Conservation (phyloP, 2,113 vertebrate species). For the Tenebrosternarchus preto region DNA sequence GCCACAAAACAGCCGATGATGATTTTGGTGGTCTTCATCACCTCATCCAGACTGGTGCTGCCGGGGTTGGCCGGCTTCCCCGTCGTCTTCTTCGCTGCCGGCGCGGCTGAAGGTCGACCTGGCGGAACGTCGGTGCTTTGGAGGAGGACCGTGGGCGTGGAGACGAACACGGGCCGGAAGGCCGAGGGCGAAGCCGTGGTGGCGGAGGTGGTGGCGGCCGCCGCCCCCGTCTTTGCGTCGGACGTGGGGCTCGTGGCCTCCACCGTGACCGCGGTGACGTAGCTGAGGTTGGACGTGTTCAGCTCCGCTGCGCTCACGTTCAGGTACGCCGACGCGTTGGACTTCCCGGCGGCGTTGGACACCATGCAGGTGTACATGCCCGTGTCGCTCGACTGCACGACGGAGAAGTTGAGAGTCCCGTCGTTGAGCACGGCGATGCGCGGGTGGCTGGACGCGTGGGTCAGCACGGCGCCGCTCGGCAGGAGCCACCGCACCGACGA, state of each 20-base stretch:
- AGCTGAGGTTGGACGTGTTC: conserved; percentile 96
- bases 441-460: conserved; percentile 89
- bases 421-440: conserved; percentile 91
- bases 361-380: conserved; percentile 98
- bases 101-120: conserved; percentile 72
- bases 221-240: conserved; percentile 83
- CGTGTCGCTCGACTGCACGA: conserved; percentile 86
- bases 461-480: conserved; percentile 92
- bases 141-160: conserved; percentile 90
- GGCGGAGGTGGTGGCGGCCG: conserved; percentile 63
- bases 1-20: conserved; percentile 99
- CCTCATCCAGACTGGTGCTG: conserved; percentile 91
- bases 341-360: conserved; percentile 94
- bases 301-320: conserved; percentile 96
- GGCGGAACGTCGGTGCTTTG: conserved; percentile 85
- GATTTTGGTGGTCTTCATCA: conserved; percentile 99
- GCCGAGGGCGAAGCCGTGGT: conserved; percentile 87
- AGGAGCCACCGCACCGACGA: conserved; percentile 93
- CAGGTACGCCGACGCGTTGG: conserved; percentile 96
- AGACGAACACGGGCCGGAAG: conserved; percentile 94
- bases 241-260: conserved; percentile 88
- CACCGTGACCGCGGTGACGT: conserved; percentile 96
- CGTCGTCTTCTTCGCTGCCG: conserved; percentile 76
- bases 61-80: conserved; percentile 76
- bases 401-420: conserved; percentile 95